Evolutionary conservation across 2,797 vertebrate genomes (phyloP), one percentile per base, ranked within the genome.

Genomic region (Avahi laniger): DNA sequence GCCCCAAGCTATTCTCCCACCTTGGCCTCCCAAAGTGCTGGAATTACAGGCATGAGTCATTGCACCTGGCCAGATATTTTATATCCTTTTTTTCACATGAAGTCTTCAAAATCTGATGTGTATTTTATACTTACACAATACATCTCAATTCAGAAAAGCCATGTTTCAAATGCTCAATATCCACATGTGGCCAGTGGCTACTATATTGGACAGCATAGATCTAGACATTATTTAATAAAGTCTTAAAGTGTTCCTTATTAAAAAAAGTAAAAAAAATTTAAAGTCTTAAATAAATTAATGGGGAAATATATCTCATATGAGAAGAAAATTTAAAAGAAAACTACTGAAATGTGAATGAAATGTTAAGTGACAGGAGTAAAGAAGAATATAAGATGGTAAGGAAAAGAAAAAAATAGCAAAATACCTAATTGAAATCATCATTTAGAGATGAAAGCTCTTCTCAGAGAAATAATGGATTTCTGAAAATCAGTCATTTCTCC

Each of bases 61-160:
- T 54, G 18, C 52, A 54, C 52, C 52, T 54, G 20, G 52, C 18
- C 52, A 54, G 52, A 54, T 54, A 54, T 6, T 80, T 81, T 50
- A 91, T 4, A 67, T 75, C 50, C 5, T 73, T 69, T 78, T 81
- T 84, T 57, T 78, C 33, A 83, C 50, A 70, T 26, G 35, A 91
- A 87, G 28, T 72, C 50, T 95, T 93, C 50, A 94, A 87, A 94
- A 88, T 83, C n/a, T 89, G 30, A 61, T 80, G 24, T 70, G 14
- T 15, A 78, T 70, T 86, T 86, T 86, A 81, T 2, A 89, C 20
- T 80, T 90, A 67, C 0, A 78, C 0, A 78, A 52, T 26, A 82
- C 20, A 69, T 38, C 20, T 93, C 14, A 80, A 93, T 69, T 93
- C 33, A 89, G 35, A 80, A 91, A 95, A 89, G 41, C n/a, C 48